phyloP scores from a whole-genome alignment of 2,888 invertebrate species.

The Drosophila cracens region DNA sequence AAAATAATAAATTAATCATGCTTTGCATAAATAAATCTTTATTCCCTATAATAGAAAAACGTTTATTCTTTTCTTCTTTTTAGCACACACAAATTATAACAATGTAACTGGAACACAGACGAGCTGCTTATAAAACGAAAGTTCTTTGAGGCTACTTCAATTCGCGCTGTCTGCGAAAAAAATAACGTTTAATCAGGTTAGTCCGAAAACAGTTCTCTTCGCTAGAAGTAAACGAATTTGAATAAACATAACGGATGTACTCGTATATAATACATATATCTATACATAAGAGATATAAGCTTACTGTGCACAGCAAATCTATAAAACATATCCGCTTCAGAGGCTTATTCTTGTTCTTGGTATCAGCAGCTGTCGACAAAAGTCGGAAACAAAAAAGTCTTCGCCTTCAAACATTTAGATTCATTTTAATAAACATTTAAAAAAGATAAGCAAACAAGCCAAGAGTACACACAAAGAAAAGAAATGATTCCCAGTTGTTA shows the following conservation, averaged over 20 bases:
- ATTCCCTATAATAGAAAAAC: background rate
- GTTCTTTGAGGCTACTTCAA: slow-evolving; percentile 21
- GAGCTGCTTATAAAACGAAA: slow-evolving; percentile 16
- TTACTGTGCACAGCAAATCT: background rate
- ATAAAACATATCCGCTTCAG: background rate
- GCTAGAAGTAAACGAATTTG: background rate
- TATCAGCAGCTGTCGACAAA: slow-evolving; percentile 3
- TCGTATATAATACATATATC: background rate
- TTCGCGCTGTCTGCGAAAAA: slow-evolving; percentile 7
- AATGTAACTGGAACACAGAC: slow-evolving; percentile 51
- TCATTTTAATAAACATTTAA: slow-evolving; percentile 3
- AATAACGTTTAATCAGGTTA: slow-evolving; percentile 49
- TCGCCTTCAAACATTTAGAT: slow-evolving; percentile 3
- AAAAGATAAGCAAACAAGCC: background rate
- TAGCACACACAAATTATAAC: slow-evolving; percentile 33
- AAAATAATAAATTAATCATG: background rate
- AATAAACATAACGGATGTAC: slow-evolving; percentile 2
- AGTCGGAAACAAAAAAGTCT: background rate
- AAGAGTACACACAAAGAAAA: background rate
- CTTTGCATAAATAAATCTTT: background rate
- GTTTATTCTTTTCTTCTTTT: slow-evolving; percentile 17
- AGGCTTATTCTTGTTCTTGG: slow-evolving; percentile 5
- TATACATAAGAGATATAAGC: background rate
- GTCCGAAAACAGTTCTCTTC: slow-evolving; percentile 14
- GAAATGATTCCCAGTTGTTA: background rate